Percentiles rank a stretch among this genome's conserved stretches.
These are phyloP conservation scores for Calameuta idolon DNA, from an alignment of 2,888 invertebrate species.

Conservation along the genomic window DNA sequence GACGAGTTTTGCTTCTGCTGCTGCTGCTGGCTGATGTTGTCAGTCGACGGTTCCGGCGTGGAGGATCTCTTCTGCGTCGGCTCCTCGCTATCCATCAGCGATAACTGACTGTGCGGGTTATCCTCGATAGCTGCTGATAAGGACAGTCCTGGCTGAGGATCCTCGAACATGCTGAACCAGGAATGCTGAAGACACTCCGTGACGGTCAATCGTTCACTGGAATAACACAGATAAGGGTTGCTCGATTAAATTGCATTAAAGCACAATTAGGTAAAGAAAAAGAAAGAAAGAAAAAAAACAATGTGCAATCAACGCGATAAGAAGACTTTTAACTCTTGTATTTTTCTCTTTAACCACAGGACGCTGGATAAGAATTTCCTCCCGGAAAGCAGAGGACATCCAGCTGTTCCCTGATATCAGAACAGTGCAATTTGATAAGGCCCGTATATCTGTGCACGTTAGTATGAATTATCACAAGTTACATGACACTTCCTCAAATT, in stretches of 20 bases:
- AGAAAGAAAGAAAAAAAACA: slow-evolving; percentile 16
- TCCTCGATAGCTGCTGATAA: slow-evolving; percentile 13
- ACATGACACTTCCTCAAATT: neutral
- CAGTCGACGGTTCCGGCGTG: slow-evolving; percentile 21
- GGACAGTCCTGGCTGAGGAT: slow-evolving; percentile 40
- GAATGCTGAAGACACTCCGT: slow-evolving; percentile 90
- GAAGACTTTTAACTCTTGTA: neutral
- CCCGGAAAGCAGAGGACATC: neutral
- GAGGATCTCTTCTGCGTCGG: slow-evolving; percentile 30
- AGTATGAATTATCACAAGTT: neutral
- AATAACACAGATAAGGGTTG: slow-evolving; percentile 47
- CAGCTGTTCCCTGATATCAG: neutral
- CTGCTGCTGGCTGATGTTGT: neutral
- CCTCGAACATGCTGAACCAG: slow-evolving; percentile 75
- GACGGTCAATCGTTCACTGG: slow-evolving; percentile 89
- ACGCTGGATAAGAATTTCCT: slow-evolving; percentile 3
- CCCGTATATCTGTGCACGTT: neutral
- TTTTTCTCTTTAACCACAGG: neutral
- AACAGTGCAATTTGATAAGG: neutral
- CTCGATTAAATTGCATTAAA: neutral
- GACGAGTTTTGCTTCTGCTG: neutral
- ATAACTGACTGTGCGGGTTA: neutral
- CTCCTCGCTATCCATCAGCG: neutral
- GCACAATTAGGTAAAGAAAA: neutral
- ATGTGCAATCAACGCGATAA: neutral